Conservation (phyloP, 23 tunicate species). For the Clavelina lepadiformis region DNA sequence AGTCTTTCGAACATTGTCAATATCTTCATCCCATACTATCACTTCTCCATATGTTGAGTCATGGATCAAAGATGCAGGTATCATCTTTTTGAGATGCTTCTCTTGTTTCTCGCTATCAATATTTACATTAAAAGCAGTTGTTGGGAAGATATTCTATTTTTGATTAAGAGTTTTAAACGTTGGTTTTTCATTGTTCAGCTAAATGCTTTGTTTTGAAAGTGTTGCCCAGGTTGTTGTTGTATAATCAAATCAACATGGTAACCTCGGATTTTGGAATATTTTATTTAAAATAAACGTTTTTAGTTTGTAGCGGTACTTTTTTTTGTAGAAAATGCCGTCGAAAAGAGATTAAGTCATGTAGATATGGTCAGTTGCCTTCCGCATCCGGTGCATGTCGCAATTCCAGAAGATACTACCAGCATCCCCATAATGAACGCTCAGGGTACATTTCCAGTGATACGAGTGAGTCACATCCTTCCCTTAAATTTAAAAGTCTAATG, state of each 20-base stretch:
- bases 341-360: constrained; percentile 23
- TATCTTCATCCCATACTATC: constrained; percentile 15
- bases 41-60: constrained; percentile 8
- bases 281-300: too few relatives aligned
- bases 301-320: too few relatives aligned
- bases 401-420: background rate
- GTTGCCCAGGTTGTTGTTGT: too few relatives aligned
- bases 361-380: constrained; percentile 41
- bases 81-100: too few relatives aligned
- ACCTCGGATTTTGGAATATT: too few relatives aligned
- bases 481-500: background rate
- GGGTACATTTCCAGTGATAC: constrained; percentile 44
- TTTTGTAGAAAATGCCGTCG: constrained; percentile 23
- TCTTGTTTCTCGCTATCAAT: too few relatives aligned
- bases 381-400: constrained; percentile 8
- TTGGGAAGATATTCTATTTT: too few relatives aligned
- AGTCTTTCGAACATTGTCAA: constrained; percentile 20
- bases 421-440: constrained; percentile 7
- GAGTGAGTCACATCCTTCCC: constrained; percentile 1
- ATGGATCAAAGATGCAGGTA: constrained; percentile 48
- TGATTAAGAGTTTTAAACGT: too few relatives aligned
- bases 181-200: too few relatives aligned
- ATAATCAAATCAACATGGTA: too few relatives aligned
- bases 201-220: too few relatives aligned
- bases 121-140: too few relatives aligned